These are phyloP conservation scores for Oncopodura yosiiana DNA, from an alignment of 1,140 invertebrate genomes.

Conservation along the genomic window DNA sequence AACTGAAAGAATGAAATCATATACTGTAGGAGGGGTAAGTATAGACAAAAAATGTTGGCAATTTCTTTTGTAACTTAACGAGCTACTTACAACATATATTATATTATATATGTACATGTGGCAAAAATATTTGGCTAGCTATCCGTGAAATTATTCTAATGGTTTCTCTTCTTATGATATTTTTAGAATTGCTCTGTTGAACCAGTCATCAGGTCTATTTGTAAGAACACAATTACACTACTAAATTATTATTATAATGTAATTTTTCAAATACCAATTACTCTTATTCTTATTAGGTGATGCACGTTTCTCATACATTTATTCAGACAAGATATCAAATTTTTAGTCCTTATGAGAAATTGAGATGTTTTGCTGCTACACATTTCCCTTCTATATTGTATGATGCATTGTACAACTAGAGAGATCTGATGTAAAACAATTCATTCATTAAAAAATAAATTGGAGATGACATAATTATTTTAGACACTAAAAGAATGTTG, in stretches of 20 bases:
- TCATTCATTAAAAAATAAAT: no score
- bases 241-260: not conserved
- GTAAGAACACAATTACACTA: no score
- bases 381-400: constrained; percentile 66
- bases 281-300: no score
- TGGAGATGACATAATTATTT: no score
- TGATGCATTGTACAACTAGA: constrained; percentile 54
- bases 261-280: not conserved
- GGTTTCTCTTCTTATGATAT: not conserved
- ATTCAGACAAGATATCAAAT: constrained; percentile 68
- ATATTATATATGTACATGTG: not conserved
- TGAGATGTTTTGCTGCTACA: constrained; percentile 64
- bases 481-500: no score
- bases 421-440: no score
- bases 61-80: not conserved
- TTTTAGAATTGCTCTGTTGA: constrained; percentile 17
- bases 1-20: constrained; percentile 29
- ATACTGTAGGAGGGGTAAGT: constrained; percentile 28
- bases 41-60: not conserved
- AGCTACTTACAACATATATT: no score
- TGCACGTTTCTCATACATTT: constrained; percentile 64
- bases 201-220: constrained; percentile 14
- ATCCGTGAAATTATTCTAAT: not conserved
- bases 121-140: not conserved
- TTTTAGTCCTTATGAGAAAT: constrained; percentile 59